A percentile compares a stretch with the other conserved stretches of the same genome.
Conservation (phyloP, 2,888 invertebrate species). For the Drosophila niveifrons region DNA sequence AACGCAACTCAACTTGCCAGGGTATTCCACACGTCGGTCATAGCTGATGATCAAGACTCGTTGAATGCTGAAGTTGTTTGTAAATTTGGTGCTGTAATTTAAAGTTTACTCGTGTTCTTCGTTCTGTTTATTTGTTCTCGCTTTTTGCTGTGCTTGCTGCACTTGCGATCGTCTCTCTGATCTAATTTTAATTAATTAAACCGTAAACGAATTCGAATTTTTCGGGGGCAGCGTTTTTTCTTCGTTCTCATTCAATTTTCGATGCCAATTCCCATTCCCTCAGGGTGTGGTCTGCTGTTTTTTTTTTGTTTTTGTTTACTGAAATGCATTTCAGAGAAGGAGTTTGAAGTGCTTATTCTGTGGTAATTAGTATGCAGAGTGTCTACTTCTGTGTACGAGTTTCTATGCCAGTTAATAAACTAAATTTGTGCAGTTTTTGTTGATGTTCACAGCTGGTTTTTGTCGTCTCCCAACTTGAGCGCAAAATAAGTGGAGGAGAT, state of each 20-base stretch:
- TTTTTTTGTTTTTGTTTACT: conserved; percentile 24
- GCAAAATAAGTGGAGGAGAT: not conserved
- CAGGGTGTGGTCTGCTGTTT: conserved; percentile 51
- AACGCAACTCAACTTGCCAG: no score
- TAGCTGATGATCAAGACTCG: not conserved
- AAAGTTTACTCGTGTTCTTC: conserved; percentile 29
- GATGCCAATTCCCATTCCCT: not conserved
- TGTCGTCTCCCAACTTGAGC: conserved; percentile 16
- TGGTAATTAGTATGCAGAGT: conserved; percentile 47
- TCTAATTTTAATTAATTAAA: conserved; percentile 61
- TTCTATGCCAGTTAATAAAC: conserved; percentile 3
- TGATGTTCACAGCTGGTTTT: conserved; percentile 24
- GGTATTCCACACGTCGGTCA: not conserved
- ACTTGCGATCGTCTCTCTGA: conserved; percentile 55
- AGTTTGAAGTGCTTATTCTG: not conserved
- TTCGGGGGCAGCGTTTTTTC: conserved; percentile 3
- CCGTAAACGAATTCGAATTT: conserved; percentile 15
- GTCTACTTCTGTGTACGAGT: conserved; percentile 2
- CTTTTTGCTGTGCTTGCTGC: conserved; percentile 44
- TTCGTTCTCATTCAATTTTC: not conserved
- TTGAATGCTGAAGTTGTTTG: conserved; percentile 13
- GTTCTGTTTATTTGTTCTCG: conserved; percentile 9
- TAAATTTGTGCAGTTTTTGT: conserved; percentile 16
- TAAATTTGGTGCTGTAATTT: conserved; percentile 31
- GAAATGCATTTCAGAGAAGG: conserved; percentile 12